These are phyloP conservation scores for Limonius californicus DNA, from an alignment of 1,140 invertebrate species.

Conservation along the genomic window DNA sequence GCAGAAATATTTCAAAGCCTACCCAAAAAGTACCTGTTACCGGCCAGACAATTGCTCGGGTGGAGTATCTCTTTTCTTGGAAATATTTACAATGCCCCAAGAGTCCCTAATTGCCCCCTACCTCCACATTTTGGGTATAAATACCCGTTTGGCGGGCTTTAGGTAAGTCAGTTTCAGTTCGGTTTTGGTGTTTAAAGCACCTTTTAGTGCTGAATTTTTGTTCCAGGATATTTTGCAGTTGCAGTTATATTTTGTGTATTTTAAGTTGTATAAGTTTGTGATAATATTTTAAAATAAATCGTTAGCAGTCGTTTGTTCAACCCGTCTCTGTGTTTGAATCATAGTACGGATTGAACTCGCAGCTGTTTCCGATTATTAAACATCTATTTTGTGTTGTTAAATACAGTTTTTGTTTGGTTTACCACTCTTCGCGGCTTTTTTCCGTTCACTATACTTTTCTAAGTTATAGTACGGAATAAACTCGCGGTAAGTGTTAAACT, in stretches of 20 bases:
- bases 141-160: background rate
- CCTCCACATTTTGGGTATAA: background rate
- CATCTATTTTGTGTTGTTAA: no score
- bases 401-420: no score
- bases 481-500: no score
- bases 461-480: background rate
- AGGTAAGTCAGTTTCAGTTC: background rate
- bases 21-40: no score
- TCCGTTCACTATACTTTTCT: no score
- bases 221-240: no score
- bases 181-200: background rate
- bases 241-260: no score
- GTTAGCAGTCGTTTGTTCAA: constrained; percentile 4
- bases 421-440: background rate
- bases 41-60: no score
- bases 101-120: background rate
- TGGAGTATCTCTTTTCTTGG: no score
- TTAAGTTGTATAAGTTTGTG: background rate
- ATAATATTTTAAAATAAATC: background rate
- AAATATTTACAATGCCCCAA: background rate
- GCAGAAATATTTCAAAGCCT: no score
- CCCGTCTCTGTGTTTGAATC: constrained; percentile 21
- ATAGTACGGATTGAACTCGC: constrained; percentile 36
- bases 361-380: background rate
- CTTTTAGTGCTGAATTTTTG: background rate